These are phyloP conservation scores for Hippocampus abdominalis DNA, from an alignment of 2,113 vertebrate genomes.

Conservation along the genomic window DNA sequence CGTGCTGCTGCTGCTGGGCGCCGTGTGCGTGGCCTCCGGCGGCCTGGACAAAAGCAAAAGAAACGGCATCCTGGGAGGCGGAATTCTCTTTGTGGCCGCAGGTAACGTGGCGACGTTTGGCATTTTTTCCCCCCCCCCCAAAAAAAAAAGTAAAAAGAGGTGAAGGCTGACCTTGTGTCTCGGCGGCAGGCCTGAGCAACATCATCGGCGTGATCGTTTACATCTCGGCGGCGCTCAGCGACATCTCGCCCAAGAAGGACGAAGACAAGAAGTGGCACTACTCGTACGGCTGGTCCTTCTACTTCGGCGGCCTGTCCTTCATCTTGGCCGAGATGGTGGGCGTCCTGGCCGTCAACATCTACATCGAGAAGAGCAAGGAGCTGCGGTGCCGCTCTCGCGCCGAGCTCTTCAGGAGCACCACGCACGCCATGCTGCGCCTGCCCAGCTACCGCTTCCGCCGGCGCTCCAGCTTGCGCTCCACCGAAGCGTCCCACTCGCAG, in stretches of 20 bases:
- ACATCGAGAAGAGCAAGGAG: conserved; percentile 90
- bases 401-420: conserved; percentile 80
- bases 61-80: conserved; percentile 88
- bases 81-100: conserved; percentile 91
- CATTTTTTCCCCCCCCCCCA: no score
- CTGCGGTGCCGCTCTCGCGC: conserved; percentile 86
- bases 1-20: conserved; percentile 86
- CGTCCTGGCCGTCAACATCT: conserved; percentile 88
- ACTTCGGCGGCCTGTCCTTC: conserved; percentile 91
- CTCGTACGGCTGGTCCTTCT: conserved; percentile 93
- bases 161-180: no score
- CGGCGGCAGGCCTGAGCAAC: conserved; percentile 87
- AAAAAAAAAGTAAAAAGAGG: no score
- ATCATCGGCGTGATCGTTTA: conserved; percentile 96
- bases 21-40: conserved; percentile 87
- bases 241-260: conserved; percentile 86
- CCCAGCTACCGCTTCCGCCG: conserved; percentile 88
- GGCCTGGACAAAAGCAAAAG: conserved; percentile 88
- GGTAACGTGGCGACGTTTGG: conserved; percentile 69
- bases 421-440: conserved; percentile 82
- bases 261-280: conserved; percentile 93
- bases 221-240: conserved; percentile 89
- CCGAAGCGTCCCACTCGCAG: conserved; percentile 78
- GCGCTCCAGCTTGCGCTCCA: conserved; percentile 85
- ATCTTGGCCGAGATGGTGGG: conserved; percentile 93